These are phyloP conservation scores for Bellardia bayeri DNA, from an alignment of 2,888 invertebrate genomes.

Conservation along the genomic window DNA sequence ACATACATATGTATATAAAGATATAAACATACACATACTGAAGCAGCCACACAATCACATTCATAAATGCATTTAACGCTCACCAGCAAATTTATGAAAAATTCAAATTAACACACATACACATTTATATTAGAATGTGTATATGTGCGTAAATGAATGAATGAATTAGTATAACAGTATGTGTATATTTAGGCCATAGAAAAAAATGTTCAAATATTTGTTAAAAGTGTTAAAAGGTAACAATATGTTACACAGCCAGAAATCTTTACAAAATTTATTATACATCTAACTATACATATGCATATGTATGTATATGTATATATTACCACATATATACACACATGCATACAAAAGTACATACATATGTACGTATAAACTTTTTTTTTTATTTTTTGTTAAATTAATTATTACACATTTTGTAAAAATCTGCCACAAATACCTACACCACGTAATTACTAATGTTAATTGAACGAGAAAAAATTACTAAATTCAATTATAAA, in stretches of 20 bases:
- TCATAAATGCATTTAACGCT: constrained; percentile 36
- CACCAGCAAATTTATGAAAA: constrained; percentile 18
- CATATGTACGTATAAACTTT: background rate
- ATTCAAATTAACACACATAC: constrained; percentile 10
- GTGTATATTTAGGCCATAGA: constrained; percentile 16
- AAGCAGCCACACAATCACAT: background rate
- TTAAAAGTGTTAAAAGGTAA: constrained; percentile 64
- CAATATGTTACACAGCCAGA: constrained; percentile 57
- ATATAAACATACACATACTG: background rate
- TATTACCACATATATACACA: background rate
- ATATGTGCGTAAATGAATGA: constrained; percentile 22
- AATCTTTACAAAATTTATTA: constrained; percentile 21
- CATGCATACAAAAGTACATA: background rate
- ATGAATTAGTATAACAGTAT: constrained; percentile 26
- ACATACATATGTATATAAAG: background rate
- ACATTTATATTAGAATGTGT: background rate
- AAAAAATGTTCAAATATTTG: constrained; percentile 63
- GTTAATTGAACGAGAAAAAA: constrained; percentile 23
- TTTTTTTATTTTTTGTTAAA: background rate
- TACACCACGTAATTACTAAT: constrained; percentile 6
- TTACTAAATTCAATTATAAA: constrained; percentile 12
- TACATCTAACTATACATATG: background rate
- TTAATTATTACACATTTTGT: constrained; percentile 49
- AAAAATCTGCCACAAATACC: background rate
- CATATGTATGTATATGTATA: background rate